Evolutionary conservation across 2,113 vertebrate genomes (phyloP).

Genomic region (Cyprinodon tularosa): DNA sequence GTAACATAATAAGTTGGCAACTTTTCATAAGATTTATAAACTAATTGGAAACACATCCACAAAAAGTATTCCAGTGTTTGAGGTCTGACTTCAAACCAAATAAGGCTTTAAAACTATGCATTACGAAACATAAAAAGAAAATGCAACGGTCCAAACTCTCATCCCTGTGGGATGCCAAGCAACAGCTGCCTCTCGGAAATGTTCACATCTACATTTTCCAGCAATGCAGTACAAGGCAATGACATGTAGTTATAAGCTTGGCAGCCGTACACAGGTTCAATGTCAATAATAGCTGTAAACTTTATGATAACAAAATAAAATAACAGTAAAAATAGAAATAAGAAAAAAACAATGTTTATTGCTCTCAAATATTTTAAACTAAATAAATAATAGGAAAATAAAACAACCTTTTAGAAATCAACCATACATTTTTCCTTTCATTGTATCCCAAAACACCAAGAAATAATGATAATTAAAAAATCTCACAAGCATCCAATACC

Average conservation of each 20-base stretch:
- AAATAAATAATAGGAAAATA: not conserved
- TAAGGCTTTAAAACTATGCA: conserved; percentile 15
- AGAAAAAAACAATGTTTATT: conserved; percentile 57
- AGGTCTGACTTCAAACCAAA: conserved; percentile 30
- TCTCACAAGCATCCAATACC: conserved; percentile 35
- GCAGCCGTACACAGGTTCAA: conserved; percentile 14
- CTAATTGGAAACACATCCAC: conserved; percentile 14
- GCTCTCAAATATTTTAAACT: conserved; percentile 43
- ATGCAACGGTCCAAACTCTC: conserved; percentile 5
- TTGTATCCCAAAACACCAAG: not conserved
- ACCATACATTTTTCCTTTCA: not conserved
- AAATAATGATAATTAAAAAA: not conserved
- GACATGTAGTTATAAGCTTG: conserved; percentile 6
- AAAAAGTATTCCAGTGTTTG: conserved; percentile 40
- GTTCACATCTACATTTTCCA: conserved; percentile 8
- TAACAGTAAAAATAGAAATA: conserved; percentile 19
- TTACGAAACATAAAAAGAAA: conserved; percentile 13
- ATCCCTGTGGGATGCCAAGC: conserved; percentile 30
- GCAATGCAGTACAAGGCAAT: conserved; percentile 1
- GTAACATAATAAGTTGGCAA: conserved; percentile 15
- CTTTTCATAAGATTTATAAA: conserved; percentile 11
- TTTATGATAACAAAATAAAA: conserved; percentile 1
- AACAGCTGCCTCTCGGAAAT: not conserved
- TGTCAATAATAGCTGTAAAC: conserved; percentile 9
- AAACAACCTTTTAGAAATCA: not conserved